A percentile compares a stretch with the other conserved stretches of the same genome.
Evolutionary conservation across 2,888 invertebrate species (phyloP).

Genomic region (Dolichomitus sp.): DNA sequence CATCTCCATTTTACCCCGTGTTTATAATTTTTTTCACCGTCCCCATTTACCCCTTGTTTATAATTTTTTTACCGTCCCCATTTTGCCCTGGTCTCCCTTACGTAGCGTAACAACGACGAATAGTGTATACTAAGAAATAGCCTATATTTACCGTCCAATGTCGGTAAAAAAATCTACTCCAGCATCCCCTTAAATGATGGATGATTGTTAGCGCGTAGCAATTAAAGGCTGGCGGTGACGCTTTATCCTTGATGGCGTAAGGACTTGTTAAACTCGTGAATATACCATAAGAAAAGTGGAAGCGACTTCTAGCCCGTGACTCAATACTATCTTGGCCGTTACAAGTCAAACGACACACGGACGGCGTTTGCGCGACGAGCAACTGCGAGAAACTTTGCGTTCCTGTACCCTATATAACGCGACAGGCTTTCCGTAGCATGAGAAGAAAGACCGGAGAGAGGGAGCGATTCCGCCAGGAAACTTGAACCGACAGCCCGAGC

Average conservation of each 20-base stretch:
- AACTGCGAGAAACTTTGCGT: slow-evolving; percentile 41
- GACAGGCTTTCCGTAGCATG: not conserved
- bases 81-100: too few species aligned
- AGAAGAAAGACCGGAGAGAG: not conserved
- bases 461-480: slow-evolving; percentile 11
- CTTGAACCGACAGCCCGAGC: slow-evolving; percentile 21
- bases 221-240: slow-evolving; percentile 25
- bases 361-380: slow-evolving; percentile 11
- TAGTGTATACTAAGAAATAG: too few species aligned
- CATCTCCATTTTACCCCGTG: slow-evolving; percentile 23
- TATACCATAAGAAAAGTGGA: slow-evolving; percentile 27
- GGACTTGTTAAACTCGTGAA: slow-evolving; percentile 35
- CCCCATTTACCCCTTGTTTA: too few species aligned
- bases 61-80: too few species aligned
- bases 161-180: too few species aligned
- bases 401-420: too few species aligned
- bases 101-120: too few species aligned
- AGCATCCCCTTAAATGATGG: too few species aligned
- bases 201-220: not conserved
- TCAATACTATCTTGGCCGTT: slow-evolving; percentile 20
- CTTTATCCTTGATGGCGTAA: slow-evolving; percentile 34
- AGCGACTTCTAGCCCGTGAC: slow-evolving; percentile 42
- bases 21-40: too few species aligned
- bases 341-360: slow-evolving; percentile 35
- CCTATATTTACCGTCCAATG: too few species aligned